phyloP scores from a whole-genome alignment of 1,140 invertebrate species.

The Pseudobourletiella spinata region DNA sequence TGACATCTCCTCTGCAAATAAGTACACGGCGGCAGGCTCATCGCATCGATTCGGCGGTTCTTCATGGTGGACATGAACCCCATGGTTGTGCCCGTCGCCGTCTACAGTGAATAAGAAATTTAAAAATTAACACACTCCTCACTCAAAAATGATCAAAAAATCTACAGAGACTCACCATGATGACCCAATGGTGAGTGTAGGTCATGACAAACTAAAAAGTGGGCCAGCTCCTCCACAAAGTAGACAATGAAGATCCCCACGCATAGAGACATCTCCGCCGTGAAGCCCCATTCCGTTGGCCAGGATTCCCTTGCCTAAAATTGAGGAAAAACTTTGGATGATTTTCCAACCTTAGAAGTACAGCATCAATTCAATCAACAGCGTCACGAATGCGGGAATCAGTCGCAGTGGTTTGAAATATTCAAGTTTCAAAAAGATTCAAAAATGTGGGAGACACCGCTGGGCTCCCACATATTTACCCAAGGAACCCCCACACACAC shows the following conservation, averaged over 20 bases:
- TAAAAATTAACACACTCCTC: too few species aligned
- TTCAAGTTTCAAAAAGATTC: too few species aligned
- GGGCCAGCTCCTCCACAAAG: conserved; percentile 56
- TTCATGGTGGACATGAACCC: conserved; percentile 35
- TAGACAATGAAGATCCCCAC: conserved; percentile 70
- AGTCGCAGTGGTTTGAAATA: too few species aligned
- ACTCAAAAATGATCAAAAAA: not conserved
- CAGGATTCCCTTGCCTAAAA: conserved; percentile 33
- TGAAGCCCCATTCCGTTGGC: conserved; percentile 22
- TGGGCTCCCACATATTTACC: too few species aligned
- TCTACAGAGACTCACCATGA: conserved; percentile 10
- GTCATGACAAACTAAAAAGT: conserved; percentile 36
- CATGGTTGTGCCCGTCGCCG: conserved; percentile 35
- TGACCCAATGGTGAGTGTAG: conserved; percentile 32
- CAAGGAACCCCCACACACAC: too few species aligned
- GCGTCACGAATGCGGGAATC: too few species aligned
- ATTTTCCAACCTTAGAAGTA: too few species aligned
- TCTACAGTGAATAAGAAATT: conserved; percentile 2
- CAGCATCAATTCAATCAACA: too few species aligned
- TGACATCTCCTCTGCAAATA: conserved; percentile 31
- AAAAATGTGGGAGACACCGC: too few species aligned
- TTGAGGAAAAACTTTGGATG: not conserved
- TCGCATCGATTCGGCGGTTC: conserved; percentile 36
- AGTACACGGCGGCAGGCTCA: conserved; percentile 35
- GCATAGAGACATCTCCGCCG: conserved; percentile 60